Evolutionary conservation across 2,113 vertebrate genomes (phyloP).

Genomic region (Scolopax mira): DNA sequence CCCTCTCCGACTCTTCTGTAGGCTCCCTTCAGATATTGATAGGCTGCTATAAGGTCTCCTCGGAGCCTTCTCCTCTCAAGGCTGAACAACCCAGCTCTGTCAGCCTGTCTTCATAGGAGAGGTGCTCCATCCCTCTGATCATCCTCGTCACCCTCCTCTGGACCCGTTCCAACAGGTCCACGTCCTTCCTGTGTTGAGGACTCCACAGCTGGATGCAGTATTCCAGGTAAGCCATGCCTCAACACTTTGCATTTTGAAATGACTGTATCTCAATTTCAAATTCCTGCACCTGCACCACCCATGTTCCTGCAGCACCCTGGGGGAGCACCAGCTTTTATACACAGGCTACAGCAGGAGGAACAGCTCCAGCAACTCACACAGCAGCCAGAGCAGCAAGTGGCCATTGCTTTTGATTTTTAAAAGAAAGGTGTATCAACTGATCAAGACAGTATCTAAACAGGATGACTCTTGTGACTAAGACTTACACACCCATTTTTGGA

Average conservation of each 20-base stretch:
- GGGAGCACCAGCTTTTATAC: fast-evolving
- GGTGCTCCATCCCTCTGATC: too few species aligned
- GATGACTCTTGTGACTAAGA: not conserved
- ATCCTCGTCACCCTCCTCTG: too few species aligned
- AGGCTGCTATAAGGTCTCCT: too few species aligned
- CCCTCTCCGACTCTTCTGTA: too few species aligned
- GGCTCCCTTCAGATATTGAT: too few species aligned
- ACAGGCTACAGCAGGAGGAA: not conserved
- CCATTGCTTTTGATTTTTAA: not conserved
- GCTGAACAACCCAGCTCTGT: too few species aligned
- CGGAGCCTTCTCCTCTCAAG: too few species aligned
- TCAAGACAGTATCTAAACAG: not conserved
- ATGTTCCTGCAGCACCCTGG: fast-evolving
- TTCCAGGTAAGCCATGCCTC: too few species aligned
- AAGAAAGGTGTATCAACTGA: not conserved
- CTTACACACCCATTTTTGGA: not conserved
- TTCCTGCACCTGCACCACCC: not conserved
- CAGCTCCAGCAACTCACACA: not conserved
- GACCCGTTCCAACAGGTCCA: too few species aligned
- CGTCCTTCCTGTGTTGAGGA: too few species aligned
- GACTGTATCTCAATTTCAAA: not conserved
- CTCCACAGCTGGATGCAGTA: too few species aligned
- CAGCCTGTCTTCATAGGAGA: too few species aligned
- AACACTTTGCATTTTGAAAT: not conserved
- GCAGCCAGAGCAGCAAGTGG: not conserved